Evolutionary conservation across 2,888 invertebrate genomes (phyloP).

Genomic region (Metallyticus violacea): DNA sequence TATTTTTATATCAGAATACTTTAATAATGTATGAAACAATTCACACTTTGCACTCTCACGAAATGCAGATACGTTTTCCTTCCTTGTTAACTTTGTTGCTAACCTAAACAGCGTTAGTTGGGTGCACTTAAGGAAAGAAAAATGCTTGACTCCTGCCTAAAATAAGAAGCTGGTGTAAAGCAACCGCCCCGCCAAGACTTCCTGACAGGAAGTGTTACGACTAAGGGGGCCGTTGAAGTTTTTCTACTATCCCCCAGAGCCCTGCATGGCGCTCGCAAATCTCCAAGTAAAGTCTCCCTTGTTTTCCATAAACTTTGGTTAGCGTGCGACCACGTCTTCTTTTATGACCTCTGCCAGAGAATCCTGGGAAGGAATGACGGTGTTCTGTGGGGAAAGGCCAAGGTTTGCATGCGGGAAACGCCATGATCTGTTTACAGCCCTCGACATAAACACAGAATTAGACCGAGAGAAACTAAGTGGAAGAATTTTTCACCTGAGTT

Average conservation of each 20-base stretch:
- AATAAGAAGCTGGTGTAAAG: not conserved
- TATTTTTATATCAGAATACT: too few relatives aligned
- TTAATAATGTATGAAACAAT: too few relatives aligned
- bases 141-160: not conserved
- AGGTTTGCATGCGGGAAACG: not conserved
- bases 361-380: not conserved
- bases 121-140: not conserved
- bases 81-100: too few relatives aligned
- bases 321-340: not conserved
- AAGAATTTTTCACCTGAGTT: too few relatives aligned
- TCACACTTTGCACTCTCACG: too few relatives aligned
- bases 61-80: too few relatives aligned
- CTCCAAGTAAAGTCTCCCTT: not conserved
- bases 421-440: too few relatives aligned
- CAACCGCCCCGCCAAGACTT: too few relatives aligned
- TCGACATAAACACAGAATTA: too few relatives aligned
- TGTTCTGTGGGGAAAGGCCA: not conserved
- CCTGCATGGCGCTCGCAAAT: not conserved
- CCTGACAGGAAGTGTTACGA: not conserved
- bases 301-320: not conserved
- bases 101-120: not conserved
- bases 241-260: not conserved
- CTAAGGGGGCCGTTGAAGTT: not conserved
- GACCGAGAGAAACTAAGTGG: too few relatives aligned
- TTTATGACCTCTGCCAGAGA: not conserved